These are phyloP conservation scores for Datnioides undecimradiatus DNA, from an alignment of 2,113 vertebrate genomes.

Conservation along the genomic window DNA sequence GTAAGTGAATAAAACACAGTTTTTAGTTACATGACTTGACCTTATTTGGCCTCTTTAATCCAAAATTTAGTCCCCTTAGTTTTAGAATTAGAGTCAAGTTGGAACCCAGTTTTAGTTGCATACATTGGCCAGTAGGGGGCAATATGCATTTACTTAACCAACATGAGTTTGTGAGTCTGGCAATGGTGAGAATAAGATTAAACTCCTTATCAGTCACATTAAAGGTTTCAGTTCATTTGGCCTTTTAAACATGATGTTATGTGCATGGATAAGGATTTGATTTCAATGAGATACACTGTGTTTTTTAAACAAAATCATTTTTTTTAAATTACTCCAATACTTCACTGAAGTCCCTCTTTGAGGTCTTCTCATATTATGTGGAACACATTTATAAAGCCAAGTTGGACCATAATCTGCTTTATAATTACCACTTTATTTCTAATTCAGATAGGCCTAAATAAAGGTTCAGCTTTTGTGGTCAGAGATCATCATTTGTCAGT, in stretches of 20 bases:
- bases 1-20: background rate
- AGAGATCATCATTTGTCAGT: slow-evolving; percentile 28
- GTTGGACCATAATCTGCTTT: too few species aligned
- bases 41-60: background rate
- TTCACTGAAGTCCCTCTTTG: background rate
- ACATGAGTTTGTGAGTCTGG: too few species aligned
- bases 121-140: slow-evolving; percentile 34
- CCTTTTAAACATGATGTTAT: too few species aligned
- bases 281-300: too few species aligned
- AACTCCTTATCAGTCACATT: background rate
- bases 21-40: background rate
- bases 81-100: background rate
- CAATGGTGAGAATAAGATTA: too few species aligned
- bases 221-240: background rate
- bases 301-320: too few species aligned
- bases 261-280: too few species aligned
- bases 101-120: slow-evolving; percentile 1
- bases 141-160: background rate
- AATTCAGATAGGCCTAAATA: background rate
- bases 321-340: background rate
- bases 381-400: background rate
- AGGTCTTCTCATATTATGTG: background rate
- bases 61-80: background rate
- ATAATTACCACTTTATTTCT: background rate
- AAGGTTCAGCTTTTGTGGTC: background rate